Base-by-base conservation (phyloP, 2,797 vertebrate genomes). In the Galagoides demidoff region DNA sequence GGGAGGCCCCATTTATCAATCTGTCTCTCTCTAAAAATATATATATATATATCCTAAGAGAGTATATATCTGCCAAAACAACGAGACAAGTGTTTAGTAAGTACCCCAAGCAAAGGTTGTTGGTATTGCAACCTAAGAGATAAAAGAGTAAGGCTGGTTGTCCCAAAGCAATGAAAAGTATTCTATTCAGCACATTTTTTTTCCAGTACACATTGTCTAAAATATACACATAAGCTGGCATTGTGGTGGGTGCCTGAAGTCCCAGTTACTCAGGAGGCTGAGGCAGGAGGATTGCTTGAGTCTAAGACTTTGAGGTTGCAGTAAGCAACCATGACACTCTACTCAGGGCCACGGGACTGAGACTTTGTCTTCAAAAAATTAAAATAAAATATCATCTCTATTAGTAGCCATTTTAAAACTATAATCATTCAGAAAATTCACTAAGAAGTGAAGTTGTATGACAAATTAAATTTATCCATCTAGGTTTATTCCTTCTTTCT, bases 401-500 rank as follows among this genome's bases (percentile, higher is more conserved):
- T 89, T 37, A 37, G 22, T 23, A 84, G 52, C 43, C 45, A 71
- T 77, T 66, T 86, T 29, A 23, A 94, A 89, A 39, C n/a, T 63
- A 39, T 14, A 90, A 79, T 29, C 22, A 78, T 78, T 83, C 57
- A 85, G n/a, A 68, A 93, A 83, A 57, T 61, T 59, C n/a, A 90
- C 12, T 59, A 89, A 86, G 70, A 87, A 55, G 66, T 31, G 49
- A 87, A 55, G 52, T 34, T 39, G 89, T 52, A 59, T 3, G 19
- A 68, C 12, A 70, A 93, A 83, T 49, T 70, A 59, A 89, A 87
- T 55, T 59, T 87, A 84, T 13, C 9, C 31, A 73, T 92, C 25
- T 37, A 74, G 19, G 84, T 92, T 71, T 45, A 81, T 49, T 95
- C 12, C 63, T 91, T 93, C 37, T 93, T 93, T 78, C 43, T 73